Evolutionary conservation across 2,797 vertebrate species (phyloP).

Genomic region (Ctenopoma kingsleyae): DNA sequence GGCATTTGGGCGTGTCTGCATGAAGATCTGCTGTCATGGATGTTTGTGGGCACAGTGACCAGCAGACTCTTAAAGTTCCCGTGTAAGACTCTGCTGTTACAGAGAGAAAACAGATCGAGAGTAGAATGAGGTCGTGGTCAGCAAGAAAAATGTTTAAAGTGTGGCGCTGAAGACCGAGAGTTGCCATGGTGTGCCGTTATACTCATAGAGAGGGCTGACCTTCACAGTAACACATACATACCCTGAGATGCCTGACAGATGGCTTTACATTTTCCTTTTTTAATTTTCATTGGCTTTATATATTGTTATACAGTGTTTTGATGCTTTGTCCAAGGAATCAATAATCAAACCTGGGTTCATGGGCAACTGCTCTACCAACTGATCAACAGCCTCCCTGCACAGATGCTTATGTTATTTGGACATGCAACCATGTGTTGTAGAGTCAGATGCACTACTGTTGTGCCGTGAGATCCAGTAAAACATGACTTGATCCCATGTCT

Average conservation of each 20-base stretch:
- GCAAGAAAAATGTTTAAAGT: slow-evolving; percentile 19
- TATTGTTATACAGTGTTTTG: too few species aligned
- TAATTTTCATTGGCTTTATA: too few species aligned
- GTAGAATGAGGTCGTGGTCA: slow-evolving; percentile 23
- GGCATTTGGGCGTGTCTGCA: slow-evolving; percentile 41
- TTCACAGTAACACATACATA: slow-evolving; percentile 25
- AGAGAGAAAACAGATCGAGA: slow-evolving; percentile 12
- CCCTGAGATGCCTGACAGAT: not conserved
- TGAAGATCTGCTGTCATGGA: slow-evolving; percentile 60
- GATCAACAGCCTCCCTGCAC: too few species aligned
- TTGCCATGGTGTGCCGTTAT: slow-evolving; percentile 37
- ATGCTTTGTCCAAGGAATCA: too few species aligned
- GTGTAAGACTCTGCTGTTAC: slow-evolving; percentile 24
- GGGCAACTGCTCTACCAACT: too few species aligned
- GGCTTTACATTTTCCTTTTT: too few species aligned
- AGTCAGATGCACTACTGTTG: too few species aligned
- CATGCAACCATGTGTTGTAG: too few species aligned
- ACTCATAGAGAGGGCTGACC: slow-evolving; percentile 27
- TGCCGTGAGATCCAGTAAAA: too few species aligned
- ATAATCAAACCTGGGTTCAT: too few species aligned
- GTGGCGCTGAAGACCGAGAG: slow-evolving; percentile 18
- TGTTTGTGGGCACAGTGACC: slow-evolving; percentile 50
- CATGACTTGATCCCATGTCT: too few species aligned
- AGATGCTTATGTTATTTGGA: too few species aligned
- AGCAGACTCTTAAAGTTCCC: slow-evolving; percentile 48